Conservation (phyloP, 2,797 vertebrate genomes). For the Typhlichthys eigenmanni region DNA sequence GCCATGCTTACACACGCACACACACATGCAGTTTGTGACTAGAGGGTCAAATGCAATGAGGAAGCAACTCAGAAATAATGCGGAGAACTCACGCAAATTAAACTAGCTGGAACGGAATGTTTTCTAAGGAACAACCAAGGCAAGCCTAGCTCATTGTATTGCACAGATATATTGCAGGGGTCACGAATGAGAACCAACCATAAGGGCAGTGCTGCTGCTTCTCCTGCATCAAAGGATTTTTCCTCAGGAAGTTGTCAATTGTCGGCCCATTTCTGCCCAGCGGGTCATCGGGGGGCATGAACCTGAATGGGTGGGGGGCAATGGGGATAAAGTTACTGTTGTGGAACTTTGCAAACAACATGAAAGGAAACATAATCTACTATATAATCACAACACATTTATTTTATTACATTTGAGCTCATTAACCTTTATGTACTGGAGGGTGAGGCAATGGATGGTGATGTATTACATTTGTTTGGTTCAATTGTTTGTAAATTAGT, state of each 20-base stretch:
- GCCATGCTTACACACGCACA: neutral
- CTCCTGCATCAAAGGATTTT: slow-evolving; percentile 72
- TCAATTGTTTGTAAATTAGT: no score
- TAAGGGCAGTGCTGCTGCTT: slow-evolving; percentile 87
- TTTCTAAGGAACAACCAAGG: no score
- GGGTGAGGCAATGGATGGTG: no score
- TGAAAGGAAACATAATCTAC: neutral
- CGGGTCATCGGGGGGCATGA: slow-evolving; percentile 92
- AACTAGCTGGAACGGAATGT: no score
- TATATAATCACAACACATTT: no score
- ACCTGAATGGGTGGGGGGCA: slow-evolving; percentile 69
- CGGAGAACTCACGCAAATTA: no score
- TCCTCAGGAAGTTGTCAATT: slow-evolving; percentile 83
- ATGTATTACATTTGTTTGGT: no score
- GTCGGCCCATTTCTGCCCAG: slow-evolving; percentile 86
- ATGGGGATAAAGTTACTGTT: neutral
- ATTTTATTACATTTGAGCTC: no score
- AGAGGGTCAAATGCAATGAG: neutral
- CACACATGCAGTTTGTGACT: neutral
- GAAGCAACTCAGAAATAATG: neutral
- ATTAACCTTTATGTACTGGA: no score
- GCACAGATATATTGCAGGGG: neutral
- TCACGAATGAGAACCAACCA: slow-evolving; percentile 65
- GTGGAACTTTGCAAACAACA: neutral
- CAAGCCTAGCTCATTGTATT: no score